phyloP scores from a whole-genome alignment of 2,113 vertebrate species.

The Lutjanus erythropterus region DNA sequence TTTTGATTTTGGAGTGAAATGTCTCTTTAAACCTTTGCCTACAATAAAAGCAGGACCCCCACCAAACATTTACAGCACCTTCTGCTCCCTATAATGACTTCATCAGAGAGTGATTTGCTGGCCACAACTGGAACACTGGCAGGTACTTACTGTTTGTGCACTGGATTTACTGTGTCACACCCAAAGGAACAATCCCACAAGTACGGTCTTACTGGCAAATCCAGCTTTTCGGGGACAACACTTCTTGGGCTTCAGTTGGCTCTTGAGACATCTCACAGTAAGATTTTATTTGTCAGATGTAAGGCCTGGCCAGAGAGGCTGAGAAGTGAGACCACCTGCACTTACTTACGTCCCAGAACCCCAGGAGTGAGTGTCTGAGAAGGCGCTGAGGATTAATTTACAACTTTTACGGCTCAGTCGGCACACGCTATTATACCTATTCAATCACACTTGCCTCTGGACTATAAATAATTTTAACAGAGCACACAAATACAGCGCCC shows the following conservation, averaged over 20 bases:
- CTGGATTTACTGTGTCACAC: constrained; percentile 29
- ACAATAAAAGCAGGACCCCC: constrained; percentile 14
- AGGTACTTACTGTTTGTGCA: constrained; percentile 21
- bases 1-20: too few species aligned
- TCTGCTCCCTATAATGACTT: constrained; percentile 51
- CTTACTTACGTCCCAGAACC: constrained; percentile 76
- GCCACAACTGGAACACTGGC: constrained; percentile 28
- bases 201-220: constrained; percentile 22
- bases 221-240: constrained; percentile 19
- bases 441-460: constrained; percentile 76
- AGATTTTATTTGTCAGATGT: constrained; percentile 72
- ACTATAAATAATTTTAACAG: constrained; percentile 77
- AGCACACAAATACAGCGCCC: constrained; percentile 34
- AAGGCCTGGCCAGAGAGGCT: constrained; percentile 37
- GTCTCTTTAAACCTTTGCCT: too few species aligned
- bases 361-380: constrained; percentile 68
- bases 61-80: constrained; percentile 26
- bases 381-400: constrained; percentile 78
- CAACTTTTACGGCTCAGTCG: constrained; percentile 77
- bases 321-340: constrained; percentile 79
- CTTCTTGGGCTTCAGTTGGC: constrained; percentile 26
- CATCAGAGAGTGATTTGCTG: constrained; percentile 48
- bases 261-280: constrained; percentile 50
- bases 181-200: constrained; percentile 2
- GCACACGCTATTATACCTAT: constrained; percentile 73